Evolutionary conservation across 2,888 invertebrate genomes (phyloP), one percentile per base, ranked within the genome.

Genomic region (Eremobia ochroleuca): DNA sequence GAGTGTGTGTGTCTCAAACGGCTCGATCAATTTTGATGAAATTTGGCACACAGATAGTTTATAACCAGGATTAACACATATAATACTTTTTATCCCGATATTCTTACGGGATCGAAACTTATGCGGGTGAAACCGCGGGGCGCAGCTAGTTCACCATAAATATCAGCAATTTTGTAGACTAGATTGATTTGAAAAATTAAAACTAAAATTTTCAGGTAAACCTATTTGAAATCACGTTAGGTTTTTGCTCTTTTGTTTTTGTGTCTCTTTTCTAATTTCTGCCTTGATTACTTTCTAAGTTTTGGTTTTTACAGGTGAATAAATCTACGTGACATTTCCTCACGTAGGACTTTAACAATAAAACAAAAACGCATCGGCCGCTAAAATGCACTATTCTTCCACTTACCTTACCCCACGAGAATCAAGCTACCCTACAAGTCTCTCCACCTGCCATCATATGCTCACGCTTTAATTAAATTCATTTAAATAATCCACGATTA

Each of bases 401-500:
- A 43, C 71, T 8, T 55, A 69, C 46, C 61, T 31, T 25, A 69
- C 65, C 37, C 49, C 25, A 15, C 34, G 46, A 72, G 76, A 65
- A 65, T 28, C 87, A 81, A 77, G 61, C 13, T 87, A 34, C 88
- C 86, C 1, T 86, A 87, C 65, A 83, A 43, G 87, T 72, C 31
- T n/a, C 18, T 40, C 59, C 86, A 88, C 72, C 86, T 88, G 85
- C 59, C 62, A 78, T 28, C 70, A 75, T 87, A 69, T 52, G 34
- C 69, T 21, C 79, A 59, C 72, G 64, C 75, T 78, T 87, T 88
- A 88, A 88, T 88, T 86, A 87, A 73, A 73, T 70, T 72, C 59
- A 88, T 88, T 87, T 87, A 88, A 88, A 87, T 88, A 87, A 88
- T 86, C 81, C 71, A 55, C 73, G 75, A 82, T 82, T 82, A 87